These are phyloP conservation scores for Tenthredo notha DNA, from an alignment of 2,888 invertebrate genomes.

Conservation along the genomic window DNA sequence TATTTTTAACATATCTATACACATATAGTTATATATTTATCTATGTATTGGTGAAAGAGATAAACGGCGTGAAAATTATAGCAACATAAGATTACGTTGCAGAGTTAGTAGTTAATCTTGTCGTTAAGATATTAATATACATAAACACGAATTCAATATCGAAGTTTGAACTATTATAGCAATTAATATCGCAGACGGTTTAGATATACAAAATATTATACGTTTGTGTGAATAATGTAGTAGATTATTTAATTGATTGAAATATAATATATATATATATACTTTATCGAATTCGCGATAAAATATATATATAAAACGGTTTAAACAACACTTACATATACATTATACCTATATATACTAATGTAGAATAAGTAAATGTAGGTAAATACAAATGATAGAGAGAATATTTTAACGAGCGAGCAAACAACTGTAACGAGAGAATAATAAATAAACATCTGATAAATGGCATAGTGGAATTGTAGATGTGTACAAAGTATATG, in stretches of 20 bases:
- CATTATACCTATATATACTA: background rate
- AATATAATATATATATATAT: background rate
- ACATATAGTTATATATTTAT: background rate
- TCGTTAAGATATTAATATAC: background rate
- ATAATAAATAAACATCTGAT: constrained; percentile 29
- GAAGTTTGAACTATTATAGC: background rate
- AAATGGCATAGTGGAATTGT: background rate
- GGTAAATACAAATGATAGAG: background rate
- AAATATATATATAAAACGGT: background rate
- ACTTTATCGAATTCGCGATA: background rate
- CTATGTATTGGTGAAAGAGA: background rate
- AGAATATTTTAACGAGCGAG: constrained; percentile 12
- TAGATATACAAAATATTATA: background rate
- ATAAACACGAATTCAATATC: background rate
- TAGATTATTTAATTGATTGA: background rate
- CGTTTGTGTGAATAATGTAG: background rate
- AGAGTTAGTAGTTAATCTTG: background rate
- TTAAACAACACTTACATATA: background rate
- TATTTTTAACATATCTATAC: background rate
- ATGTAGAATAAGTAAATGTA: background rate
- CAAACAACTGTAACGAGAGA: background rate
- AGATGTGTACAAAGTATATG: background rate
- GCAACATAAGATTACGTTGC: background rate
- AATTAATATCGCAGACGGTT: background rate
- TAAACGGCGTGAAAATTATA: background rate